Evolutionary conservation across 1,140 invertebrate species (phyloP), one percentile per base, ranked within the genome.

Genomic region (Elymnias hypermnestra): DNA sequence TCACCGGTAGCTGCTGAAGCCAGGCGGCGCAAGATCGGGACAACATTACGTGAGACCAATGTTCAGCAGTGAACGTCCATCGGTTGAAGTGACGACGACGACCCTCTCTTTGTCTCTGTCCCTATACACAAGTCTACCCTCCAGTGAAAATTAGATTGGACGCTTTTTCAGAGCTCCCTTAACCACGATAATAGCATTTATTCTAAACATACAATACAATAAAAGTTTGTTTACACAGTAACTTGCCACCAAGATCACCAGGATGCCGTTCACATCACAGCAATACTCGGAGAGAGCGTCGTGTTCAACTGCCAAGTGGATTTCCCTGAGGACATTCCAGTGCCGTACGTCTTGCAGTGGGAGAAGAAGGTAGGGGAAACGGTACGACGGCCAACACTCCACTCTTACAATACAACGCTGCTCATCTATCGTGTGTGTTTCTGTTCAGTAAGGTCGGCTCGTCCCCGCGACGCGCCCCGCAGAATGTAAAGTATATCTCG

Each of bases 271-370:
- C 95, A 96, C 89, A 96, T 97, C 89, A 97, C 95, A 72, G 96
- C 96, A 54, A 97, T 97, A 85, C 89, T 97, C 69, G 96, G 96
- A 71, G 95, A 97, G 88, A 96, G 94, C 67, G 95, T 97, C 83
- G 94, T 97, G 73, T 95, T 98, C 90, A 97, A 97, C 88, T 98
- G 96, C 89, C 94, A 95, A 87, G 95, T 98, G 87, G 95, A 97
- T 85, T 97, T 96, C 88, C 96, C 96, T 59, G 94, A 95, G 83
- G 94, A 95, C 87, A 93, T 96, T 86, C 94, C 94, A 70, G 95
- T 97, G 87, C 95, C 96, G 86, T 97, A 97, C 89, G 95, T 97
- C 88, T 92, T 97, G 79, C 95, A 97, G 90, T 98, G 96, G 96
- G 94, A 97, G 92, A 97, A 97, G 92, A 96, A 97, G 93, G 95